Evolutionary conservation across 2,113 vertebrate species (phyloP).

Genomic region (Hippocampus guttulatus): DNA sequence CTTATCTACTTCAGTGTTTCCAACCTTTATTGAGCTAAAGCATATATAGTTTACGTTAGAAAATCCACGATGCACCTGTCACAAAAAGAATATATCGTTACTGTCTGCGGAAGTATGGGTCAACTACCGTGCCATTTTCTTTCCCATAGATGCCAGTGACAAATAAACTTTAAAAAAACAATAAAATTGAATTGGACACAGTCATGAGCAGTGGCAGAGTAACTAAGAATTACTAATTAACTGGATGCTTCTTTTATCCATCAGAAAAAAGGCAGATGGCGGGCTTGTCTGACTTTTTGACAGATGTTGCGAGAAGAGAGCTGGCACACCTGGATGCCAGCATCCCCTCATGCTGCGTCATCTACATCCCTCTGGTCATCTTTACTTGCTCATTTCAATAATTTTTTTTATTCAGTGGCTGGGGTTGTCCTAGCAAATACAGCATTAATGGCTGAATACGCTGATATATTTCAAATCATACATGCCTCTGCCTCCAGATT

Average conservation of each 20-base stretch:
- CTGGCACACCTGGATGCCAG: slow-evolving; percentile 79
- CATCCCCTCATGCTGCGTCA: slow-evolving; percentile 86
- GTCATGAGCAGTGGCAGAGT: background rate
- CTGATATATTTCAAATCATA: background rate
- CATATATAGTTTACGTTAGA: background rate
- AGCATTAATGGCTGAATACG: background rate
- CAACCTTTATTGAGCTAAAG: background rate
- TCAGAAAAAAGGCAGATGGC: slow-evolving; percentile 87
- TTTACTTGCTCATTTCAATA: background rate
- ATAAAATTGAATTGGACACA: background rate
- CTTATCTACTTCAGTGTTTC: background rate
- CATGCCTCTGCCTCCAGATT: slow-evolving; percentile 69
- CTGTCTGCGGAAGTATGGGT: too few species aligned
- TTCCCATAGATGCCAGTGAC: too few species aligned
- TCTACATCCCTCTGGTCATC: slow-evolving; percentile 89
- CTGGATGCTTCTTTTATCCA: background rate
- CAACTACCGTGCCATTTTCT: too few species aligned
- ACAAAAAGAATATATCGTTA: too few species aligned
- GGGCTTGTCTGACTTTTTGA: slow-evolving; percentile 89
- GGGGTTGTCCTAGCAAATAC: background rate
- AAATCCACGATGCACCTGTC: background rate
- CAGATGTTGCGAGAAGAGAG: slow-evolving; percentile 86
- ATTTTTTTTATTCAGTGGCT: background rate
- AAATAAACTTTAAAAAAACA: background rate
- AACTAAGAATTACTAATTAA: background rate